Percentiles rank a stretch among this genome's conserved stretches.
phyloP scores from a whole-genome alignment of 2,888 invertebrate genomes.

The Brenthis hecate region DNA sequence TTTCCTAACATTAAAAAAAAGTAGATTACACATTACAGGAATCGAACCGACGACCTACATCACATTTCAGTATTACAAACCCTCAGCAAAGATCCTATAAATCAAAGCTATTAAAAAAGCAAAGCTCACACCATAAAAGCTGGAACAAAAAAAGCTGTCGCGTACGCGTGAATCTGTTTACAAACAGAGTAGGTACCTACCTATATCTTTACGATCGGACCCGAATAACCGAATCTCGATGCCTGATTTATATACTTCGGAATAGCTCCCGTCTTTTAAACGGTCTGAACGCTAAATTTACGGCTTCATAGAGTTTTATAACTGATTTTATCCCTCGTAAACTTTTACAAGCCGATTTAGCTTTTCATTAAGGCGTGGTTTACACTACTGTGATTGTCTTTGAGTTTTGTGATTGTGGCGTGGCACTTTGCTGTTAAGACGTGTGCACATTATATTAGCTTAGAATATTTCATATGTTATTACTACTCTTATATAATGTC shows the following conservation, averaged over 20 bases:
- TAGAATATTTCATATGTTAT: too few species aligned
- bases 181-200: constrained; percentile 55
- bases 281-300: constrained; percentile 65
- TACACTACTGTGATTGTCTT: constrained; percentile 17
- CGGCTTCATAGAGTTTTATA: constrained; percentile 75
- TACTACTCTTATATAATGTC: too few species aligned
- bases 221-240: constrained; percentile 67
- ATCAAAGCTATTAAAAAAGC: neutral
- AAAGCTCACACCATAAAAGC: constrained; percentile 45
- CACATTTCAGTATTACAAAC: too few species aligned
- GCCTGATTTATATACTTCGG: constrained; percentile 71
- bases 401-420: neutral
- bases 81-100: neutral
- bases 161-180: constrained; percentile 72
- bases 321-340: constrained; percentile 79
- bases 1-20: too few species aligned
- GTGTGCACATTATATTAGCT: neutral
- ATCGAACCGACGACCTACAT: too few species aligned
- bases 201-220: constrained; percentile 69
- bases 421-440: neutral
- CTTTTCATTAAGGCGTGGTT: constrained; percentile 57
- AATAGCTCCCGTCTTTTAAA: constrained; percentile 75
- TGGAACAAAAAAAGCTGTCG: constrained; percentile 64
- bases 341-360: constrained; percentile 71
- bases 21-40: too few species aligned